Evolutionary conservation across 2,113 vertebrate genomes (phyloP).

Genomic region (Spea bombifrons): DNA sequence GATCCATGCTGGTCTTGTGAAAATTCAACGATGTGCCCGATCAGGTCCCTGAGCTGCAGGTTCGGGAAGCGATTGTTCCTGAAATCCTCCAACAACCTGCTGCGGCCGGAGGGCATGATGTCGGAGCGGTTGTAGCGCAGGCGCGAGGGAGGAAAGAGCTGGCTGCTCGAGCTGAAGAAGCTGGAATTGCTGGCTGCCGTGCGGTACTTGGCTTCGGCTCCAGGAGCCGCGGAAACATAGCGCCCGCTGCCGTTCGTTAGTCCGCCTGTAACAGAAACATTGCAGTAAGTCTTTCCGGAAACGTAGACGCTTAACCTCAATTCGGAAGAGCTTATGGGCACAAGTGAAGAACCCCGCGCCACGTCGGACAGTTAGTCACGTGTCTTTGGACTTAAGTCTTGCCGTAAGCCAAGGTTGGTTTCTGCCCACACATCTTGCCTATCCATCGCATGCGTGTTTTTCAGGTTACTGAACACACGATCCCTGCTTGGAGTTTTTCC

Average conservation of each 20-base stretch:
- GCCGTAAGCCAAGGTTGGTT: too few relatives aligned
- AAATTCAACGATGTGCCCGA: slow-evolving; percentile 96
- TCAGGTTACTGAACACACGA: too few relatives aligned
- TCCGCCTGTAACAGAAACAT: slow-evolving; percentile 80
- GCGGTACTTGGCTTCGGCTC: slow-evolving; percentile 92
- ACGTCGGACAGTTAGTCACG: too few relatives aligned
- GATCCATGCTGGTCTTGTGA: slow-evolving; percentile 96
- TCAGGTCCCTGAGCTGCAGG: slow-evolving; percentile 89
- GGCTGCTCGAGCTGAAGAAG: slow-evolving; percentile 92
- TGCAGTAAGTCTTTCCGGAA: slow-evolving; percentile 56
- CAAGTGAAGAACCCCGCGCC: too few relatives aligned
- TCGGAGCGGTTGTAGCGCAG: slow-evolving; percentile 93
- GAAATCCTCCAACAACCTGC: slow-evolving; percentile 90
- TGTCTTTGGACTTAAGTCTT: too few relatives aligned
- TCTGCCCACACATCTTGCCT: too few relatives aligned
- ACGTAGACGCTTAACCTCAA: not conserved
- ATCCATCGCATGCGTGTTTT: too few relatives aligned
- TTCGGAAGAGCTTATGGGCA: not conserved
- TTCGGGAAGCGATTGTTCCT: slow-evolving; percentile 96
- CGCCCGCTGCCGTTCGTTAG: slow-evolving; percentile 95
- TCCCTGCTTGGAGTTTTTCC: too few relatives aligned
- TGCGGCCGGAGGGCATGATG: slow-evolving; percentile 92
- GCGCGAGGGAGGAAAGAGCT: slow-evolving; percentile 91
- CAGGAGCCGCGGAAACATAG: slow-evolving; percentile 95
- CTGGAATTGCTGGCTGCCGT: slow-evolving; percentile 83